phyloP scores from a whole-genome alignment of 2,797 vertebrate genomes.

The Pampus argenteus region DNA sequence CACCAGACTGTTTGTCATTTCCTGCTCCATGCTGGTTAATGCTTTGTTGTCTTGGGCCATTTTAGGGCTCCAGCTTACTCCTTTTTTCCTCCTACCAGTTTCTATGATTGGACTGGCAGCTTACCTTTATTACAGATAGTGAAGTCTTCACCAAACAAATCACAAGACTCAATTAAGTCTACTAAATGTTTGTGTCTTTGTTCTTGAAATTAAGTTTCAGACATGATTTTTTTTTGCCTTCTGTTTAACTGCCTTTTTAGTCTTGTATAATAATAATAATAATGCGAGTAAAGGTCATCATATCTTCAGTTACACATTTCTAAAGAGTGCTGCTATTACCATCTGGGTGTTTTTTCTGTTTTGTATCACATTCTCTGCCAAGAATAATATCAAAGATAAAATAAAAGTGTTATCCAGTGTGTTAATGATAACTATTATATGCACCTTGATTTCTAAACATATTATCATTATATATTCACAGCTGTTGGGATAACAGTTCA shows the following conservation, averaged over 20 bases:
- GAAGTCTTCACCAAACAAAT: neutral
- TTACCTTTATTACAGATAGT: conserved; percentile 89
- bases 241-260: conserved; percentile 35
- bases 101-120: conserved; percentile 88
- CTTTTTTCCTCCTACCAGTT: conserved; percentile 87
- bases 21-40: conserved; percentile 94
- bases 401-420: conserved; percentile 46
- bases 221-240: conserved; percentile 39
- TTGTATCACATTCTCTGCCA: conserved; percentile 40
- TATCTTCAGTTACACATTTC: conserved; percentile 32
- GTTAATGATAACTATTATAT: conserved; percentile 45
- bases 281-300: conserved; percentile 1
- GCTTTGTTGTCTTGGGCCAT: conserved; percentile 88
- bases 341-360: conserved; percentile 10
- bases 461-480: conserved; percentile 12
- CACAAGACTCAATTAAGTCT: neutral
- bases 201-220: conserved; percentile 6
- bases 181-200: neutral
- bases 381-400: conserved; percentile 33
- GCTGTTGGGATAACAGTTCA: conserved; percentile 27
- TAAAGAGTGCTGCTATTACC: conserved; percentile 50
- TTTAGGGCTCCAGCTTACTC: conserved; percentile 90
- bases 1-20: conserved; percentile 94
- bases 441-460: neutral
- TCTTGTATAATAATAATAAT: conserved; percentile 15